A percentile compares a stretch with the other conserved stretches of the same genome.
phyloP scores from a whole-genome alignment of 2,888 invertebrate genomes.

The Eretmocerus hayati region DNA sequence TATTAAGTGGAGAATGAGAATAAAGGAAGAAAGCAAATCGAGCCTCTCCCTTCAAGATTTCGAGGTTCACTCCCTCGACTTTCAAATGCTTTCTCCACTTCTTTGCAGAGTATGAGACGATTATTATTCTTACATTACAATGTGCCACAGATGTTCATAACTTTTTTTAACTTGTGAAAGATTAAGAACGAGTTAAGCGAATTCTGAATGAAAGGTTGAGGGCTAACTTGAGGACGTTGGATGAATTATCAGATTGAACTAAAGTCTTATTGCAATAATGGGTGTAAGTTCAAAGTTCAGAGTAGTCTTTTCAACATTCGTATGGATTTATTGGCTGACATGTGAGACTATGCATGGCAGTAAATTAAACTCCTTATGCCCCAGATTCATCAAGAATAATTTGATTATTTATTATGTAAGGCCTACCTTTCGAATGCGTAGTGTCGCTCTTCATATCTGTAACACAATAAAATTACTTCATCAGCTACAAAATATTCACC shows the following conservation, averaged over 20 bases:
- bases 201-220: too few relatives aligned
- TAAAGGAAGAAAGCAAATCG: not conserved
- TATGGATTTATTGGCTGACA: too few relatives aligned
- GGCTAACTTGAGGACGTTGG: too few relatives aligned
- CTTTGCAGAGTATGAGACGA: too few relatives aligned
- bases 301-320: too few relatives aligned
- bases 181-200: not conserved
- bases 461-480: constrained; percentile 37
- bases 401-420: not conserved
- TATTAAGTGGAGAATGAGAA: constrained; percentile 28
- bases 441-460: constrained; percentile 47
- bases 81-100: too few relatives aligned
- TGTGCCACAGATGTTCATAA: not conserved
- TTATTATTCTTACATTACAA: not conserved
- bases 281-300: too few relatives aligned
- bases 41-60: not conserved
- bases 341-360: too few relatives aligned
- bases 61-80: not conserved
- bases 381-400: too few relatives aligned
- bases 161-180: not conserved
- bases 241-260: too few relatives aligned
- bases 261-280: too few relatives aligned
- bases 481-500: constrained; percentile 23
- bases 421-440: constrained; percentile 46
- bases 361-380: too few relatives aligned